Conservation (phyloP, 2,888 invertebrate species). For the Drosophila quinaria region DNA sequence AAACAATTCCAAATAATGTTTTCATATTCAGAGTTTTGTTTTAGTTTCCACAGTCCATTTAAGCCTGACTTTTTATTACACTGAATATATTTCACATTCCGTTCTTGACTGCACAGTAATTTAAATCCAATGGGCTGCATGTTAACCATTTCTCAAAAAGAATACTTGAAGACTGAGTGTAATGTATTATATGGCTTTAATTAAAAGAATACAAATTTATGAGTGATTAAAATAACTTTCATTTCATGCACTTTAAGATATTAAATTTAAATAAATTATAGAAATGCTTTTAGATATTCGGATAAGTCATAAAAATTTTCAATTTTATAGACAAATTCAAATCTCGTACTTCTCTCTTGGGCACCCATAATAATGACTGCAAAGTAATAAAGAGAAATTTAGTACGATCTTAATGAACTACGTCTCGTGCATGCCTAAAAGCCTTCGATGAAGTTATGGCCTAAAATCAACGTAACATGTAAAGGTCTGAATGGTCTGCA, state of each 20-base stretch:
- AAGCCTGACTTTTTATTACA: neutral
- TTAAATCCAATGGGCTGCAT: neutral
- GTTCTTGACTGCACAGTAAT: neutral
- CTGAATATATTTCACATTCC: neutral
- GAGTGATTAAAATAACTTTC: neutral
- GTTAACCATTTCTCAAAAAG: neutral
- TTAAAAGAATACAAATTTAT: too few relatives aligned
- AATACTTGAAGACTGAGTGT: neutral
- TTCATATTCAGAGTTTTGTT: neutral
- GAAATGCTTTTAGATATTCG: neutral
- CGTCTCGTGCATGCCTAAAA: constrained; percentile 64
- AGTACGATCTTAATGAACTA: constrained; percentile 62
- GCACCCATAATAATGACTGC: constrained; percentile 6
- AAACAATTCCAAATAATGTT: neutral
- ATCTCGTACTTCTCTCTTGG: constrained; percentile 1
- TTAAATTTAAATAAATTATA: neutral
- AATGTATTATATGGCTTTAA: neutral
- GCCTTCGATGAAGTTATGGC: constrained; percentile 65
- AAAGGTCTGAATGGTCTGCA: constrained; percentile 58
- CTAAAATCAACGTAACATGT: constrained; percentile 70
- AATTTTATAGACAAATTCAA: neutral
- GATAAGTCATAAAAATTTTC: neutral
- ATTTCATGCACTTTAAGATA: neutral
- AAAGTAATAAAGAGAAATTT: constrained; percentile 32
- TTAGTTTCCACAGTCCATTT: neutral